Base-by-base conservation (phyloP, 2,797 vertebrate genomes). In the Paramormyrops hopkinsi region DNA sequence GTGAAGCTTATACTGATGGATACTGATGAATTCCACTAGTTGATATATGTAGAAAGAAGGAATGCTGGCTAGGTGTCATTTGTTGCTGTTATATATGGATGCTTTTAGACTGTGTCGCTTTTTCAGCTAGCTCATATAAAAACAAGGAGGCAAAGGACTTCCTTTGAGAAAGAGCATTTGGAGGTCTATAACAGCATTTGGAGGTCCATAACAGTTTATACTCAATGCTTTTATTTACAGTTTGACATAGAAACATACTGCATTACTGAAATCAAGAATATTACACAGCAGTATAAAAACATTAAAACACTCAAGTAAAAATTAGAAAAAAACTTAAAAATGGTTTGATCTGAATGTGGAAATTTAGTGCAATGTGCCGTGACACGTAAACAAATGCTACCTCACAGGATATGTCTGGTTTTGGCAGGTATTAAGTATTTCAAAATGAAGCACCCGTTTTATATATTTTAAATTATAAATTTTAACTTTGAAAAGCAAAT, bases 1-100 rank as follows among this genome's bases (percentile, higher is more conserved):
- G 50, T 59, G 91, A 89, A 44, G 92, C 92, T 25, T 90, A 93
- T 56, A 86, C 91, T 41, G 92, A 93, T 83, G 95, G 95, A 0
- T 92, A 93, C 90, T 96, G 91, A 93, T 19, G 8, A 12, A 76
- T 33, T 14, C 44, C 54, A 33, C 54, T 6, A 84, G 1, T 12
- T 37, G 44, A 73, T 22, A 46, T 25, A 4, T 17, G n/a, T 86
- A 50, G 51, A 19, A 54, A 29, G 51, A 37, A 56, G 25, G 85
- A 51, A 84, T 29, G 41, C 37, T 79, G 33, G 22, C 82, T 22
- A 29, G 82, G 82, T 25, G 19, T 82, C 6, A 19, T 82, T 44
- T 44, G 14, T 33, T 76, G 76, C 19, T 82, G 19, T 82, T 8
- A 7, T 7, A 82, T 19, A 17, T 33, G 69, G 69, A 76, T 19